Percentiles rank a stretch among this genome's conserved stretches.
These are phyloP conservation scores for Netelia inedita DNA, from an alignment of 2,888 invertebrate genomes.

Conservation along the genomic window DNA sequence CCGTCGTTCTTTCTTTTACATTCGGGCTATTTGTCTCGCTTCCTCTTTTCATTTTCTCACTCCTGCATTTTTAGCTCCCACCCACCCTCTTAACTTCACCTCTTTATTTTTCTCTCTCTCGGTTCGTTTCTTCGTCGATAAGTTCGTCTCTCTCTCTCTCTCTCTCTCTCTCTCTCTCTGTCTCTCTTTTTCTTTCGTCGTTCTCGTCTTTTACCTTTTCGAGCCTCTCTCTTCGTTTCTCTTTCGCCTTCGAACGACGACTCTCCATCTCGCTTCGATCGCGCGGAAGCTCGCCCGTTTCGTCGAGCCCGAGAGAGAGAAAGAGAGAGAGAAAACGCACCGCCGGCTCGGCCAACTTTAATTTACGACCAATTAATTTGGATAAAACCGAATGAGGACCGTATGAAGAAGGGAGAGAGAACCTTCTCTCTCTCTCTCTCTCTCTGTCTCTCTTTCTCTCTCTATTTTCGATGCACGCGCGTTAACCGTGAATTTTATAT, in stretches of 20 bases:
- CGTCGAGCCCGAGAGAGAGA: conserved; percentile 34
- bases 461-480: conserved; percentile 83
- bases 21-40: neutral
- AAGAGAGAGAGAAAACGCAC: conserved; percentile 33
- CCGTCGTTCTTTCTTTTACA: neutral
- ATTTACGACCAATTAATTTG: conserved; percentile 86
- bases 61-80: conserved; percentile 62
- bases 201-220: conserved; percentile 47
- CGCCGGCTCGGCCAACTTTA: conserved; percentile 79
- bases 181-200: conserved; percentile 56
- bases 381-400: conserved; percentile 82
- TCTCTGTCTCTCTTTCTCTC: conserved; percentile 14
- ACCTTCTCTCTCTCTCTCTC: conserved; percentile 30
- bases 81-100: conserved; percentile 40
- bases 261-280: conserved; percentile 65
- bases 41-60: conserved; percentile 45
- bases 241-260: conserved; percentile 41
- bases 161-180: conserved; percentile 47
- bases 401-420: conserved; percentile 31
- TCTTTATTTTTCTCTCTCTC: conserved; percentile 47
- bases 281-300: conserved; percentile 75
- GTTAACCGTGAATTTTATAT: conserved; percentile 81
- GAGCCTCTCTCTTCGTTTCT: conserved; percentile 49
- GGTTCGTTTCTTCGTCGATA: conserved; percentile 1
- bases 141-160: conserved; percentile 41